These are phyloP conservation scores for Spisula solida DNA, from an alignment of 2,888 invertebrate genomes.

Conservation along the genomic window DNA sequence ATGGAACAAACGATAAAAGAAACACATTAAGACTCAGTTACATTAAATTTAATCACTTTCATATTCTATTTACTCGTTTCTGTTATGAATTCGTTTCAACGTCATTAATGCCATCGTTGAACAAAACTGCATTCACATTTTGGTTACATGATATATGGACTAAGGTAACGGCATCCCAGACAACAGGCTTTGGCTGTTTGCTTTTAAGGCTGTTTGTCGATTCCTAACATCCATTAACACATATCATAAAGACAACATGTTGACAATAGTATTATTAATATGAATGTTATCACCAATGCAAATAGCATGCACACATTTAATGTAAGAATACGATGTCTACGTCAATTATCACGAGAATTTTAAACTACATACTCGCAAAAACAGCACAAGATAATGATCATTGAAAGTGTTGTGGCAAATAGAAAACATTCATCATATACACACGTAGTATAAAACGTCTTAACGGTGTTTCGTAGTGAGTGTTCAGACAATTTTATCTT, in stretches of 20 bases:
- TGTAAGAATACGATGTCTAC: too few relatives aligned
- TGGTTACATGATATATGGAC: background rate
- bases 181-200: background rate
- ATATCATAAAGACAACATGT: background rate
- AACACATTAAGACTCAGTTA: background rate
- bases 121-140: background rate
- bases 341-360: too few relatives aligned
- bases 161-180: background rate
- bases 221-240: background rate
- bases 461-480: too few relatives aligned
- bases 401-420: too few relatives aligned
- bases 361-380: too few relatives aligned
- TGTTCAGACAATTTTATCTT: too few relatives aligned
- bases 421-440: too few relatives aligned
- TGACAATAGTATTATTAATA: background rate
- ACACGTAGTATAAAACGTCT: too few relatives aligned
- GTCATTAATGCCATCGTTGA: background rate
- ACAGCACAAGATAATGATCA: too few relatives aligned
- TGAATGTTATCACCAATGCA: too few relatives aligned
- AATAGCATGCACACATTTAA: too few relatives aligned
- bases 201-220: background rate
- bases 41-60: background rate
- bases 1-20: background rate
- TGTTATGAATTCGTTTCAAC: background rate
- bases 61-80: background rate